phyloP scores from a whole-genome alignment of 2,113 vertebrate genomes.

The Puma concolor region DNA sequence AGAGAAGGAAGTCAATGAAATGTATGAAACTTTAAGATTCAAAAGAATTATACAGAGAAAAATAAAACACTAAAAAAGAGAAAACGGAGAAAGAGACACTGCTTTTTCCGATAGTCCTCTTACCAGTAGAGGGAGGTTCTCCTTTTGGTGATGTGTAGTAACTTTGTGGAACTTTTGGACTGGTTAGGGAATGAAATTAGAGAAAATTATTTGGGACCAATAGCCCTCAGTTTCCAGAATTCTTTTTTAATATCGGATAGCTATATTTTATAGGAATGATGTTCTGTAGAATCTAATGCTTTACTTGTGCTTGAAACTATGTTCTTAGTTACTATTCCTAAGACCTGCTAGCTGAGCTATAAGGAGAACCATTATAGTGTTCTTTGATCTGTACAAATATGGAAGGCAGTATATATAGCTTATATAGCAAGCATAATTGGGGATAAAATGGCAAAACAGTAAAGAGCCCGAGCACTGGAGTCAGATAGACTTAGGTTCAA shows the following conservation, averaged over 20 bases:
- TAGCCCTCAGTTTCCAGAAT: background rate
- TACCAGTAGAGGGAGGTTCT: background rate
- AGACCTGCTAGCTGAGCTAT: background rate
- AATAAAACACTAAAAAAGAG: background rate
- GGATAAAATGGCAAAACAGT: background rate
- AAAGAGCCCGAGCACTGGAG: background rate
- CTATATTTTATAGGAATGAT: background rate
- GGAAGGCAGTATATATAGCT: background rate
- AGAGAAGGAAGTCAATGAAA: background rate
- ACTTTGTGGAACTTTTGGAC: background rate
- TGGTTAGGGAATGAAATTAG: background rate
- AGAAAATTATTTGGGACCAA: background rate
- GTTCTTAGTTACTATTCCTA: background rate
- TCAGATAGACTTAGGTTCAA: background rate
- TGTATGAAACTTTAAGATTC: slow-evolving; percentile 27
- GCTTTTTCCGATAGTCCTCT: background rate
- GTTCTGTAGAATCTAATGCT: background rate
- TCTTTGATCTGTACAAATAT: background rate
- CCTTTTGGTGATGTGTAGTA: background rate
- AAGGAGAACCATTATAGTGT: background rate
- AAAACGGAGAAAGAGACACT: background rate
- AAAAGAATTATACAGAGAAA: background rate
- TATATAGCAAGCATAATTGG: background rate
- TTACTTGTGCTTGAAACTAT: background rate
- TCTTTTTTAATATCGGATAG: background rate